Evolutionary conservation across 2,113 vertebrate genomes (phyloP).

Genomic region (Eira barbara): DNA sequence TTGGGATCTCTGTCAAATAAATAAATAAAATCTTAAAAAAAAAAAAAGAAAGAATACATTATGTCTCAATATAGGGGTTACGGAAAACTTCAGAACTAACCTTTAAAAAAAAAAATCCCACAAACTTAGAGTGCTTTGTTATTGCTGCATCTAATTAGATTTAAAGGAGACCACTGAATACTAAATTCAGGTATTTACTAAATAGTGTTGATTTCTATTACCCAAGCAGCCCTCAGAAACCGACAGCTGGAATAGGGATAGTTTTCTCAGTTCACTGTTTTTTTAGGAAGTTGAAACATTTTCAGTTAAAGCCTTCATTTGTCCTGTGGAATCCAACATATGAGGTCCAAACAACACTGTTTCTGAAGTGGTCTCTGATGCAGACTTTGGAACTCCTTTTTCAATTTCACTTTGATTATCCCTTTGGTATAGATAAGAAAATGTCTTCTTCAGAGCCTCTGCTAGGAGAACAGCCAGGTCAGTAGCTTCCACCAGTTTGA

Average conservation of each 20-base stretch:
- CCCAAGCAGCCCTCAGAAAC: constrained; percentile 26
- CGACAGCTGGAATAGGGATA: constrained; percentile 42
- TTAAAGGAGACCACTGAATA: constrained; percentile 46
- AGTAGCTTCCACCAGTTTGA: constrained; percentile 81
- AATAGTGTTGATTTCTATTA: constrained; percentile 49
- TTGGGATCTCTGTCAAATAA: no score
- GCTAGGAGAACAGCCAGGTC: constrained; percentile 93
- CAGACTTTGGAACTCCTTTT: constrained; percentile 79
- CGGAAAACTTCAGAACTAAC: neutral
- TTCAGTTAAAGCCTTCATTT: constrained; percentile 88
- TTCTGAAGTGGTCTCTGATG: constrained; percentile 75
- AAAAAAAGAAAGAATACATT: neutral
- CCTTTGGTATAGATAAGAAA: constrained; percentile 89
- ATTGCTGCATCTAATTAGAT: neutral
- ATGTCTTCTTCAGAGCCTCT: constrained; percentile 95
- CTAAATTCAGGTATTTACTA: constrained; percentile 64
- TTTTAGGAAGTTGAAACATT: constrained; percentile 76
- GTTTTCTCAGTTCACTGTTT: constrained; percentile 26
- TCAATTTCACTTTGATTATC: constrained; percentile 83
- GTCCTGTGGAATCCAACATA: constrained; percentile 95
- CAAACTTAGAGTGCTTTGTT: neutral
- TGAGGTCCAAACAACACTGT: constrained; percentile 93
- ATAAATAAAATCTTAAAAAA: neutral
- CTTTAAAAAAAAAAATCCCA: neutral
- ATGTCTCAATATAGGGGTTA: neutral